A percentile compares a stretch with the other conserved stretches of the same genome.
These are phyloP conservation scores for Drosophila heteroneura DNA, from an alignment of 2,888 invertebrate species.

Conservation along the genomic window DNA sequence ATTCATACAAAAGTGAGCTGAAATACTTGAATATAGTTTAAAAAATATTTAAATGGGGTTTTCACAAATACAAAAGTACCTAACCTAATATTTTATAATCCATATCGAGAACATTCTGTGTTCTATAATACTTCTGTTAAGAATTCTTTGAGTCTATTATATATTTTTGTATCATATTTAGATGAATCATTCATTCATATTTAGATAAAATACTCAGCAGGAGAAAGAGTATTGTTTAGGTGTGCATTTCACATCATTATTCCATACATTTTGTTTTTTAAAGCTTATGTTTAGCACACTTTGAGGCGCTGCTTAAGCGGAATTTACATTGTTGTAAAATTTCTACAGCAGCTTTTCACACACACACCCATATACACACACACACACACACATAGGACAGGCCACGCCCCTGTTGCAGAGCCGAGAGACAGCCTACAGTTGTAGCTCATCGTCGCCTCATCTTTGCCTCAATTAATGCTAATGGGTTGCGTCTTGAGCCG, in stretches of 20 bases:
- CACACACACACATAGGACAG: background rate
- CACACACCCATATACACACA: background rate
- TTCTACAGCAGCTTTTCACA: conserved; percentile 18
- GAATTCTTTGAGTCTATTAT: background rate
- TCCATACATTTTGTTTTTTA: conserved; percentile 9
- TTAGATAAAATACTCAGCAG: too few relatives aligned
- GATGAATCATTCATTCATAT: background rate
- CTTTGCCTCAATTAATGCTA: conserved; percentile 67
- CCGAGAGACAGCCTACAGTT: conserved; percentile 6
- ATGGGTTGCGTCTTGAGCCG: conserved; percentile 56
- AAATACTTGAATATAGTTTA: background rate
- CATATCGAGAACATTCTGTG: background rate
- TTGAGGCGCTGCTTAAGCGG: conserved; percentile 35
- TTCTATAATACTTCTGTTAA: background rate
- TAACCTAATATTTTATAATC: background rate
- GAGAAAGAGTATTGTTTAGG: background rate
- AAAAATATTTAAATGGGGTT: background rate
- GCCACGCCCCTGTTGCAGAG: background rate
- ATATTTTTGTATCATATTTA: background rate
- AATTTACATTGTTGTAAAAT: conserved; percentile 29
- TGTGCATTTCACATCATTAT: background rate
- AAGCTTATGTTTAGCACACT: conserved; percentile 23
- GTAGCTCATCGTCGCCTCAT: conserved; percentile 52
- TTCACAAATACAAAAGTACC: background rate
- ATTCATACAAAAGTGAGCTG: background rate